Conservation (phyloP, 2,797 vertebrate genomes). For the Anabas testudineus region DNA sequence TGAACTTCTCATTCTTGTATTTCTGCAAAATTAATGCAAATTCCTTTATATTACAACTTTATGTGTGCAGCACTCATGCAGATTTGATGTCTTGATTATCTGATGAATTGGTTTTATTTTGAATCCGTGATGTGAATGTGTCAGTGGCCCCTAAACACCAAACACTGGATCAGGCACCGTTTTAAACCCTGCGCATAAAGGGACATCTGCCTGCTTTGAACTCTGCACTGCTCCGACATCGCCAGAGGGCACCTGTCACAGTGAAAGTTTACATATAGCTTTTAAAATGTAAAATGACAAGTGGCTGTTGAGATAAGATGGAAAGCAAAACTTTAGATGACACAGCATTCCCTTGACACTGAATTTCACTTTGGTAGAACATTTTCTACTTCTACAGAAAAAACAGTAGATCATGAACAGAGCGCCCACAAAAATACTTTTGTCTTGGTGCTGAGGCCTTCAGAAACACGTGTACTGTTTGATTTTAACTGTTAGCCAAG, state of each 20-base stretch:
- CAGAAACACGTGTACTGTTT: too few species aligned
- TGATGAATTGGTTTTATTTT: slow-evolving; percentile 8
- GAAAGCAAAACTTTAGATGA: slow-evolving; percentile 24
- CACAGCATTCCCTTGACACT: background rate
- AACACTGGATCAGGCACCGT: slow-evolving; percentile 55
- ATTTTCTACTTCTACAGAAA: slow-evolving; percentile 7
- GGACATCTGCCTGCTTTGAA: slow-evolving; percentile 27
- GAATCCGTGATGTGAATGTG: slow-evolving; percentile 32
- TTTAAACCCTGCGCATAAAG: slow-evolving; percentile 10
- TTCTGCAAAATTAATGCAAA: slow-evolving; percentile 34
- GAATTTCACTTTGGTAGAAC: slow-evolving; percentile 44
- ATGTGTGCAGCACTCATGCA: slow-evolving; percentile 51
- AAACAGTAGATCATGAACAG: slow-evolving; percentile 7
- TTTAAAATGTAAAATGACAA: slow-evolving; percentile 35
- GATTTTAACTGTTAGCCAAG: too few species aligned
- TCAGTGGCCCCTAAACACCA: slow-evolving; percentile 61
- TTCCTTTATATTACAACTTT: slow-evolving; percentile 14
- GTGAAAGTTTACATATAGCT: background rate
- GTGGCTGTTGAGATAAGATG: slow-evolving; percentile 21
- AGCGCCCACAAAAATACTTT: background rate
- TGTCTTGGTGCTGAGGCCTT: too few species aligned
- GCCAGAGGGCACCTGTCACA: slow-evolving; percentile 37
- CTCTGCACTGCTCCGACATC: slow-evolving; percentile 36
- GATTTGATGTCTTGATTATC: slow-evolving; percentile 31
- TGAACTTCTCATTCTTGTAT: slow-evolving; percentile 21